A percentile compares a stretch with the other conserved stretches of the same genome.
Conservation (phyloP, 2,888 invertebrate genomes). For the Eurois occulta region DNA sequence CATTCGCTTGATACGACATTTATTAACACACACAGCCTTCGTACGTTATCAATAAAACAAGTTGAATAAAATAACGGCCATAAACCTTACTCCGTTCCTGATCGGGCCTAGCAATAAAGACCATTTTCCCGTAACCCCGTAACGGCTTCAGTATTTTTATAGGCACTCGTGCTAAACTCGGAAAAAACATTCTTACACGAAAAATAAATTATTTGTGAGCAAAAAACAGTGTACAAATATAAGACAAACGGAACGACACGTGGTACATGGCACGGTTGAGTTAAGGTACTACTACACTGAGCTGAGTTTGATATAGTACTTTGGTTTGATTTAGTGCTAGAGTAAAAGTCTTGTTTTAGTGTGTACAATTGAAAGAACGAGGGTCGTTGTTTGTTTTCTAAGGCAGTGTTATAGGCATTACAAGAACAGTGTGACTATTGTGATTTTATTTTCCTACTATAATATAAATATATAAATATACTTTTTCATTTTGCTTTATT, state of each 20-base stretch:
- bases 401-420: neutral
- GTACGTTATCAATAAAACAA: constrained; percentile 5
- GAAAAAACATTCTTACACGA: constrained; percentile 54
- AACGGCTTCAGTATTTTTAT: constrained; percentile 46
- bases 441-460: neutral
- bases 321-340: neutral
- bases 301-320: constrained; percentile 7
- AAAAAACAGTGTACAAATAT: constrained; percentile 51
- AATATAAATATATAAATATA: too few relatives aligned
- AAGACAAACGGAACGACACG: constrained; percentile 55
- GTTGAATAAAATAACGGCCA: constrained; percentile 14
- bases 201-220: constrained; percentile 61
- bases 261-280: constrained; percentile 21
- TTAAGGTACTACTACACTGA: constrained; percentile 35
- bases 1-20: neutral
- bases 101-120: constrained; percentile 20
- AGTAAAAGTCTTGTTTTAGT: neutral
- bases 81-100: constrained; percentile 5
- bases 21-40: neutral
- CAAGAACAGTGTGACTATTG: neutral
- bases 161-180: constrained; percentile 38
- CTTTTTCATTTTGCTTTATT: too few relatives aligned
- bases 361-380: neutral
- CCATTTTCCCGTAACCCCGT: constrained; percentile 14
- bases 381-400: neutral